Percentiles rank a stretch among this genome's conserved stretches.
Conservation (phyloP, 1,140 invertebrate genomes). For the Apis florea region DNA sequence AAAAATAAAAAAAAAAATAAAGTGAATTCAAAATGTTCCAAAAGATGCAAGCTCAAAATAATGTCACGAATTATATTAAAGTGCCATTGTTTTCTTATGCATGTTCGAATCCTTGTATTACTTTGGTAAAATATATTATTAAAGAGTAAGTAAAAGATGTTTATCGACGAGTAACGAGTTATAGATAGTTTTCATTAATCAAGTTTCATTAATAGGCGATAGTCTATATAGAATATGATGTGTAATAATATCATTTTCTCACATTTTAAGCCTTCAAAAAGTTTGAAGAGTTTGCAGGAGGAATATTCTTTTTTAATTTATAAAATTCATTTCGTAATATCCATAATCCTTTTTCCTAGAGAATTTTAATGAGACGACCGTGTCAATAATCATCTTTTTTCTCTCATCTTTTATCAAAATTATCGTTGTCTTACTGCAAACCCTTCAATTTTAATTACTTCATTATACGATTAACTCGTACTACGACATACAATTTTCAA, state of each 20-base stretch:
- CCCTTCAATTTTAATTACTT: neutral
- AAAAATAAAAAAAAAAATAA: conserved; percentile 24
- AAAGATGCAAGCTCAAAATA: conserved; percentile 58
- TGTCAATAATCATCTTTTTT: neutral
- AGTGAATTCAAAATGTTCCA: conserved; percentile 36
- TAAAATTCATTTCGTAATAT: neutral
- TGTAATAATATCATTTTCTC: conserved; percentile 10
- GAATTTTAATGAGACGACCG: neutral
- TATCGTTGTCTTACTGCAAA: conserved; percentile 5
- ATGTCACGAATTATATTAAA: conserved; percentile 63
- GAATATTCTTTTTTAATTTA: neutral
- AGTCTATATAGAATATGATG: conserved; percentile 4
- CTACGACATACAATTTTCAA: conserved; percentile 40
- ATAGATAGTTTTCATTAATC: conserved; percentile 20
- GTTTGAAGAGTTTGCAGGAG: conserved; percentile 9
- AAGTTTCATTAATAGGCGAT: conserved; percentile 20
- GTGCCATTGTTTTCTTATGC: conserved; percentile 60
- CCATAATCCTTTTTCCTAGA: neutral
- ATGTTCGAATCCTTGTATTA: conserved; percentile 59
- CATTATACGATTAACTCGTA: neutral
- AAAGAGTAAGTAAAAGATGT: conserved; percentile 27
- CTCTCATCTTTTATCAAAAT: neutral
- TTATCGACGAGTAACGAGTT: conserved; percentile 27
- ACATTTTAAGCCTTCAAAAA: neutral
- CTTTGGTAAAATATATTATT: conserved; percentile 47